Evolutionary conservation across 1,140 invertebrate genomes (phyloP), one percentile per base, ranked within the genome.

Genomic region (Caerostris extrusa): DNA sequence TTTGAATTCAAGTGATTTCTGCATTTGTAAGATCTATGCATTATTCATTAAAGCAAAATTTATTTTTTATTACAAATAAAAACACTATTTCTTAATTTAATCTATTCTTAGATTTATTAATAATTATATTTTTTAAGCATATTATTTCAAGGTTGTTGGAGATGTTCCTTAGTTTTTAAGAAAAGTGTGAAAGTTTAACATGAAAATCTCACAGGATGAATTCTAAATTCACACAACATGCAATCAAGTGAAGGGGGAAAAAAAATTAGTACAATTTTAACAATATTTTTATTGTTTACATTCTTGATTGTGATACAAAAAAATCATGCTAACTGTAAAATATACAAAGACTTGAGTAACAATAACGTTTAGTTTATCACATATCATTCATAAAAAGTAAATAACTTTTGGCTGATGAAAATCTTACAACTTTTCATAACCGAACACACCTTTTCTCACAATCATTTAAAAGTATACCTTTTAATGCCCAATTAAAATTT

Each of bases 341-440:
- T 87, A 60, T 87, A 87, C 85, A 87, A 87, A 87, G 64, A 60
- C 85, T 87, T 61, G 85, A 87, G 64, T 87, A 87, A 64, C 85
- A 87, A 87, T 87, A 50, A 61, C 12, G 50, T 34, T 87, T 10
- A 50, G 61, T 14, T 87, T 87, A 87, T 87, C 85, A 87, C 85
- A 87, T 87, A 87, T 3, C 53, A 50, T 77, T 64, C 85, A 61
- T 87, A 61, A 87, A 87, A 87, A 87, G 19, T 87, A 87, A 60
- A 61, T 12, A 12, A 8, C 58, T 64, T 61, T 87, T 34, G 34
- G n/a, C 58, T 61, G 8, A 53, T 61, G 14, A 60, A 87, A 87
- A 61, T 17, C 34, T 53, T 19, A 57, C 55, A 85, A 85, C 85
- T 12, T 77, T 12, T 12, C 50, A 10, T 50, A 64, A 55, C 55